Evolutionary conservation across 2,797 vertebrate genomes (phyloP).

Genomic region (Pelochelys cantorii): DNA sequence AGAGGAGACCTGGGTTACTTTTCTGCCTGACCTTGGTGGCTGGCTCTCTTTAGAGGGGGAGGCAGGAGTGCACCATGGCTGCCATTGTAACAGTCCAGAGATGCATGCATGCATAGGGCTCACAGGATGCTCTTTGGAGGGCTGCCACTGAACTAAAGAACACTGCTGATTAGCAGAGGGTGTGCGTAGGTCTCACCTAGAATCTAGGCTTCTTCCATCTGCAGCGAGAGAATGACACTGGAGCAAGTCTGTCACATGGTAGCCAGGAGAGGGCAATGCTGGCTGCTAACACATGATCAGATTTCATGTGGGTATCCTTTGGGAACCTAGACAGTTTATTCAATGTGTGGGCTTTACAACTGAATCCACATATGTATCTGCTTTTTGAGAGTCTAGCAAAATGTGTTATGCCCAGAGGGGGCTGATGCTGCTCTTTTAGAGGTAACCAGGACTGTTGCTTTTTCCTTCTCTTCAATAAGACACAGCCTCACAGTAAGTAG

Average conservation of each 20-base stretch:
- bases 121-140: neutral
- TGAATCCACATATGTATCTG: accelerated
- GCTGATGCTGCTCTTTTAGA: conserved; percentile 1
- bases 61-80: neutral
- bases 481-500: neutral
- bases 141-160: neutral
- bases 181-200: neutral
- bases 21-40: neutral
- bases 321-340: neutral
- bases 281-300: neutral
- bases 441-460: neutral
- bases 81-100: neutral
- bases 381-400: neutral
- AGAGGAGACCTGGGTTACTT: neutral
- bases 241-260: neutral
- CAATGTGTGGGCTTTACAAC: neutral
- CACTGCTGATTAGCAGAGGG: neutral
- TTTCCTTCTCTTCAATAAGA: conserved; percentile 3
- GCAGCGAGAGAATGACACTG: neutral
- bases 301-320: neutral
- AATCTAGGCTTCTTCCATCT: neutral
- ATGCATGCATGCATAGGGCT: accelerated
- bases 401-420: neutral
- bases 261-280: conserved; percentile 17
- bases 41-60: no score